Percentiles rank a stretch among this genome's conserved stretches.
Evolutionary conservation across 2,888 invertebrate genomes (phyloP).

Genomic region (Idaea straminata): DNA sequence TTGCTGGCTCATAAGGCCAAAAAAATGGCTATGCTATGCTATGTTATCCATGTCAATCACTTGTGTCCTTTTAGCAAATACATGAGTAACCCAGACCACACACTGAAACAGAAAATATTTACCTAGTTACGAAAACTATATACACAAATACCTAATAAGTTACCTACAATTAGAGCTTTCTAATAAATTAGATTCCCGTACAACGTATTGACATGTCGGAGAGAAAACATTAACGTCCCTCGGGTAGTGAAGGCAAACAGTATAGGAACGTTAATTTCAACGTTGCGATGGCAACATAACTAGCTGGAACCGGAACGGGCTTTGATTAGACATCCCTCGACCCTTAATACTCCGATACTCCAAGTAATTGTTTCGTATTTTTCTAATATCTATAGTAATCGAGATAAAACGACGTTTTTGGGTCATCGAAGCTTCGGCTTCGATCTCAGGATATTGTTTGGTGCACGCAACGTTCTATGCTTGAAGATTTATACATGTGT

Average conservation of each 20-base stretch:
- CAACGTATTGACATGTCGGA: conserved; percentile 20
- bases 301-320: conserved; percentile 12
- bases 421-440: background rate
- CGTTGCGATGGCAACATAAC: conserved; percentile 16
- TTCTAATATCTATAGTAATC: conserved; percentile 15
- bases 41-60: too few species aligned
- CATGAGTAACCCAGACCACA: too few species aligned
- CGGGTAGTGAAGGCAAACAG: conserved; percentile 20
- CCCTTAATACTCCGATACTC: conserved; percentile 21
- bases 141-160: background rate
- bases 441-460: background rate
- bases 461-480: background rate
- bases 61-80: too few species aligned
- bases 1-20: too few species aligned
- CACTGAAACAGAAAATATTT: background rate
- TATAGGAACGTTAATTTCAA: conserved; percentile 16
- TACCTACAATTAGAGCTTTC: background rate
- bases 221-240: conserved; percentile 17
- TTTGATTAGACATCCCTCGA: conserved; percentile 29
- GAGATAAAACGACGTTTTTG: background rate
- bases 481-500: background rate
- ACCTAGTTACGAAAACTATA: background rate
- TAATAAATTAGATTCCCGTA: conserved; percentile 3
- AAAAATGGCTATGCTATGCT: too few species aligned
- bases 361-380: conserved; percentile 28